Evolutionary conservation across 2,113 vertebrate genomes (phyloP), one percentile per base, ranked within the genome.

Genomic region (Peromyscus maniculatus): DNA sequence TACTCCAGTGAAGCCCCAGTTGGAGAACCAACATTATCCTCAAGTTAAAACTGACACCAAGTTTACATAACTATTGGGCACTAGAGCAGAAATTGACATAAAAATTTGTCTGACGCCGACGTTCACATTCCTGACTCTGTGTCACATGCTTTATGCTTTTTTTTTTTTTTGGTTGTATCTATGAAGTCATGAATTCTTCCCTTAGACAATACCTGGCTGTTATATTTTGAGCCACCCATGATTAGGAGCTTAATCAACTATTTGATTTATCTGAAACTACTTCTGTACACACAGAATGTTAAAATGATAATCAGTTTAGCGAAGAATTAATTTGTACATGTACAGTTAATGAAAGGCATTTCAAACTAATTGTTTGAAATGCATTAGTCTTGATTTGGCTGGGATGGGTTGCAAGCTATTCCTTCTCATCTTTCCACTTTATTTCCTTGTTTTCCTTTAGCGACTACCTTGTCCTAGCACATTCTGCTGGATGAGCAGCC

Each of bases 171-270:
- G 55, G 55, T n/a, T 12, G 46, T 15, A 28, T 36, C 2, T 24
- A 33, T 74, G 36, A 89, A 83, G 9, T 69, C 87, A 80, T 43
- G 4, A 22, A 55, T 87, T 89, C 94, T 49, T 92, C 80, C 59
- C 77, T 91, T 11, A 91, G 22, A 87, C 43, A 91, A 59, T 59
- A 84, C 17, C 28, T 84, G 36, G 59, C 26, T 96, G 33, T 67
- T n/a, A 62, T 95, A 93, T 96, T 89, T 92, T 75, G 36, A 94
- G 46, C 96, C 39, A 49, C 26, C 62, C 24, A 16, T 62, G 46
- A 94, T 87, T 87, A 96, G 89, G 78, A 46, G 28, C 74, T 92
- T 89, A 83, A 95, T 95, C 21, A 59, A 96, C 83, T 59, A n/a
- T 91, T 46, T 78, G 77, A 97, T 92, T 88, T 87, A 77, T 87